Evolutionary conservation across 2,888 invertebrate species (phyloP), one percentile per base, ranked within the genome.

Genomic region (Gordius sp.): DNA sequence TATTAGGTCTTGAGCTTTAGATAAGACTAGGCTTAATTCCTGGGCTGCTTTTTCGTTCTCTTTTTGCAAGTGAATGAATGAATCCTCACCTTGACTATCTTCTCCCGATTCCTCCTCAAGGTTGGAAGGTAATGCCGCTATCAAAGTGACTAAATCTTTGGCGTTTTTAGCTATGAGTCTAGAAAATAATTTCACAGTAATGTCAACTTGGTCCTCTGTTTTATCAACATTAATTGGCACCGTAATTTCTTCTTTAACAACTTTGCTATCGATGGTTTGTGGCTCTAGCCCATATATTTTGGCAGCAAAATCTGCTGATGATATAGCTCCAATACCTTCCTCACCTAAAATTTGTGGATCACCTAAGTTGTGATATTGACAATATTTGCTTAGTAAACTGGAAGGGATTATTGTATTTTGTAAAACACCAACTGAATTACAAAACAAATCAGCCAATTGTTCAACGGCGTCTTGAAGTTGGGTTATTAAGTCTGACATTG

Each of bases 401-500:
- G 55, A 54, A 26, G 55, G 55, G 20, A 25, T 27, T n/a, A 16
- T 54, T 54, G 24, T 8, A 26, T 54, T 4, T 28, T 54, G 55
- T 8, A 54, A 26, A 27, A 54, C 55, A n/a, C 55, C 55, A n/a
- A 54, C 27, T 16, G 55, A 8, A 54, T 54, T 54, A 20, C 55
- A 54, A 54, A 54, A 28, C 8, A 23, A n/a, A 4, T 54, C 55
- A 27, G 55, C 55, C 23, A 54, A 28, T 54, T 54, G 26, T 26
- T 54, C 27, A 13, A 54, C 13, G 27, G 55, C 55, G 27, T 54
- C 55, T 54, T 54, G 55, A 24, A 54, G 13, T 27, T 54, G 55
- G 8, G 55, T 26, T 16, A 54, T 54, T 27, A 54, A 54, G 27
- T 54, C 55, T 27, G 55, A 54, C 55, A 54, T 54, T n/a, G n/a